A percentile compares a stretch with the other conserved stretches of the same genome.
Conservation (phyloP, 2,888 invertebrate species). For the Thysanoteuthis rhombus region DNA sequence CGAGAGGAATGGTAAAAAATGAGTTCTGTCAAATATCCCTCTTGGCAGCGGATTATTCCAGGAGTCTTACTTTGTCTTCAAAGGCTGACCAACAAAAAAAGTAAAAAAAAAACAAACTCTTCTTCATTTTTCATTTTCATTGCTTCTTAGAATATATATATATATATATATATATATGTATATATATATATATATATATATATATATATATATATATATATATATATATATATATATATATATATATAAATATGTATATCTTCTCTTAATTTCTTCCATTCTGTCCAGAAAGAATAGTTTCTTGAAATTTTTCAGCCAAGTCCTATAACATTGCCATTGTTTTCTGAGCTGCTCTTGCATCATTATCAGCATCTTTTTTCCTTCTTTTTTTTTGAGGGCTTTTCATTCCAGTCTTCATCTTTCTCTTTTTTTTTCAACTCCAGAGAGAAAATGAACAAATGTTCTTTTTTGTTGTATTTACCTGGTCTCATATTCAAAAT, state of each 20-base stretch:
- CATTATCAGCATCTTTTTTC: neutral
- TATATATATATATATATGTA: neutral
- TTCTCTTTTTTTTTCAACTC: neutral
- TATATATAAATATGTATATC: no score
- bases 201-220: neutral
- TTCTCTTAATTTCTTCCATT: neutral
- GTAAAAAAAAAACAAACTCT: neutral
- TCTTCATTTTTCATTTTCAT: neutral
- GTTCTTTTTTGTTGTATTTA: neutral
- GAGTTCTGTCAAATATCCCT: neutral
- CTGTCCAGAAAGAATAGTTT: neutral
- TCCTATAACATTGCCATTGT: neutral
- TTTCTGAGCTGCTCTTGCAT: neutral
- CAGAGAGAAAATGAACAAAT: neutral
- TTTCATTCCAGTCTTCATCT: neutral
- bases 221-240: neutral
- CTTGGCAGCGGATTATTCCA: neutral
- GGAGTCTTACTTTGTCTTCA: neutral
- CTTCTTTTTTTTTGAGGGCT: neutral
- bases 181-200: neutral
- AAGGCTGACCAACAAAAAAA: neutral
- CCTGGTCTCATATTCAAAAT: neutral
- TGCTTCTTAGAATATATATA: neutral
- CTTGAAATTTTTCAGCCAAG: neutral
- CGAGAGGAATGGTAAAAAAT: conserved; percentile 21